A percentile compares a stretch with the other conserved stretches of the same genome.
Evolutionary conservation across 2,797 vertebrate genomes (phyloP).

Genomic region (Danio choprae): DNA sequence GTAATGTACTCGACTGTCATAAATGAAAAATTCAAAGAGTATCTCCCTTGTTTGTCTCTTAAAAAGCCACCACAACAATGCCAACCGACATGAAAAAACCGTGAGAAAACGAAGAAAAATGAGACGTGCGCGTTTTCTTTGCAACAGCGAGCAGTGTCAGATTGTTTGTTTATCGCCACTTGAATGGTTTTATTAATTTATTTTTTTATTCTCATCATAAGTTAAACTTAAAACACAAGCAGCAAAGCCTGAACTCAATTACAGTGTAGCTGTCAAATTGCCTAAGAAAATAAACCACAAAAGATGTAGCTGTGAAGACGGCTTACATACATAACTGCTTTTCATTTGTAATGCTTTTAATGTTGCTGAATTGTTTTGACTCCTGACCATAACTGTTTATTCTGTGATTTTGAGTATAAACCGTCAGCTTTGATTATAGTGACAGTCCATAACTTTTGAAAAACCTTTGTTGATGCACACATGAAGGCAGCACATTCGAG

Average conservation of each 20-base stretch:
- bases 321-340: constrained; percentile 15
- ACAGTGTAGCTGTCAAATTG: constrained; percentile 40
- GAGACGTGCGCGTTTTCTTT: not conserved
- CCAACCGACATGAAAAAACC: constrained; percentile 23
- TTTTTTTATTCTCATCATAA: constrained; percentile 40
- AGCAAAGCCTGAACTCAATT: constrained; percentile 27
- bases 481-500: not conserved
- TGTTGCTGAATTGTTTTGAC: constrained; percentile 40
- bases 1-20: constrained; percentile 46
- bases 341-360: constrained; percentile 40
- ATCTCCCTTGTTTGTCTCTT: constrained; percentile 22
- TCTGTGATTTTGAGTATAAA: constrained; percentile 34
- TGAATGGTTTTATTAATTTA: constrained; percentile 21
- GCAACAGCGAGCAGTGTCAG: not conserved
- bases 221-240: constrained; percentile 26
- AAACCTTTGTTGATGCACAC: constrained; percentile 16
- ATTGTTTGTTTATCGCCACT: constrained; percentile 30
- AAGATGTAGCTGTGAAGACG: constrained; percentile 11
- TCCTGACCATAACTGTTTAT: constrained; percentile 36
- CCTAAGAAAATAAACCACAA: constrained; percentile 28
- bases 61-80: constrained; percentile 1
- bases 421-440: constrained; percentile 31
- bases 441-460: constrained; percentile 10
- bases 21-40: constrained; percentile 23
- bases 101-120: constrained; percentile 22